Base-by-base conservation (phyloP, 2,888 invertebrate species). In the Oxytorus armatus region DNA sequence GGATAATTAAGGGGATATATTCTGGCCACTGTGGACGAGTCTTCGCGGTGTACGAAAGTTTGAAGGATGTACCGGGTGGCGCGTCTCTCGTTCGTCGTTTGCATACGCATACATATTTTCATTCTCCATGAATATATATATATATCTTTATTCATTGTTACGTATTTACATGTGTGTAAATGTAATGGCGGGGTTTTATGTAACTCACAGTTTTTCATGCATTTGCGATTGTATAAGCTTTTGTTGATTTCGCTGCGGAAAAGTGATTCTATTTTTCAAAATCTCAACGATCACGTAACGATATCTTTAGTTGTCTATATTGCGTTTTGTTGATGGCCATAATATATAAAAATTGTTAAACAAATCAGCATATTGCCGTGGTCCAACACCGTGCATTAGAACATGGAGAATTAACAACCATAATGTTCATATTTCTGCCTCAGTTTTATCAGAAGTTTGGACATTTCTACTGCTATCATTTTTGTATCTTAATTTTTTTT, bases 1-100 rank as follows among this genome's bases (percentile, higher is more conserved):
- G 91, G 91, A 92, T 92, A 92, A 92, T 92, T 91, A 92, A 91
- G 91, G 90, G 89, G 89, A 90, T 91, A 91, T 91, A 91, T 91
- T 90, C 90, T 88, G 89, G 91, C 91, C 91, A 91, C 91, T 89
- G 90, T 82, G 72, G 74, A 76, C 68, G 77, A 88, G 89, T 87
- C 89, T 89, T 80, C 84, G 82, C 85, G 84, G 86, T n/a, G n/a
- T 87, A 76, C 74, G 63, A 85, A 85, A 86, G 85, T 87, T 89
- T 87, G 88, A 90, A 89, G 87, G 86, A 90, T 90, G 86, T 90
- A 90, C 87, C 89, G 90, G 90, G 90, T 90, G 90, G 82, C 85
- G 81, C 66, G 77, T 84, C 51, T 47, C 39, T 25, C 47, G 18
- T 49, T 65, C 23, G 39, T 63, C 49, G 63, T 69, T 18, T 25